A percentile compares a stretch with the other conserved stretches of the same genome.
phyloP scores from a whole-genome alignment of 1,140 invertebrate genomes.

The Sitophilus oryzae region DNA sequence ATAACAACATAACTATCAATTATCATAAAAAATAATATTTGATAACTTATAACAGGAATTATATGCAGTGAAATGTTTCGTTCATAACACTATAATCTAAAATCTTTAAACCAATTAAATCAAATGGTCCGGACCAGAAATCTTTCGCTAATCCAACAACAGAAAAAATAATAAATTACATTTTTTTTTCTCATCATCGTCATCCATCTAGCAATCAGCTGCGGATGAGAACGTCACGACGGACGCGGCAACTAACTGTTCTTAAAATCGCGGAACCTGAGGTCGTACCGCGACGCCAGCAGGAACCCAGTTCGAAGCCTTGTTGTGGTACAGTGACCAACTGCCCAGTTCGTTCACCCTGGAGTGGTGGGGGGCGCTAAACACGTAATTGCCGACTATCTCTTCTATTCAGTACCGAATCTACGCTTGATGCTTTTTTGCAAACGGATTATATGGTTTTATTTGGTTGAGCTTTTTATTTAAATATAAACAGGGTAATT shows the following conservation, averaged over 20 bases:
- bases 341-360: constrained; percentile 24
- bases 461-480: too few species aligned
- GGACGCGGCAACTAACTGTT: constrained; percentile 8
- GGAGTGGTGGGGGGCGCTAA: constrained; percentile 5
- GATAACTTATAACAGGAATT: too few species aligned
- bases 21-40: too few species aligned
- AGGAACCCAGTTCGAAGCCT: constrained; percentile 13
- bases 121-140: too few species aligned
- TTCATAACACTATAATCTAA: too few species aligned
- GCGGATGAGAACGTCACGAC: neutral
- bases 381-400: constrained; percentile 5
- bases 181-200: neutral
- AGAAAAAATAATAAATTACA: neutral
- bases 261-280: constrained; percentile 21
- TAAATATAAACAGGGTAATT: too few species aligned
- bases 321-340: constrained; percentile 25
- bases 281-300: constrained; percentile 12
- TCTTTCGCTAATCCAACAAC: too few species aligned
- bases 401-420: constrained; percentile 13
- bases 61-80: too few species aligned
- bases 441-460: too few species aligned
- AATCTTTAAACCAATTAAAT: too few species aligned
- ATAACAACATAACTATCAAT: too few species aligned
- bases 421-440: too few species aligned
- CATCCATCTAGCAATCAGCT: neutral